phyloP scores from a whole-genome alignment of 2,797 vertebrate genomes.

The Pantherophis vulpinus region DNA sequence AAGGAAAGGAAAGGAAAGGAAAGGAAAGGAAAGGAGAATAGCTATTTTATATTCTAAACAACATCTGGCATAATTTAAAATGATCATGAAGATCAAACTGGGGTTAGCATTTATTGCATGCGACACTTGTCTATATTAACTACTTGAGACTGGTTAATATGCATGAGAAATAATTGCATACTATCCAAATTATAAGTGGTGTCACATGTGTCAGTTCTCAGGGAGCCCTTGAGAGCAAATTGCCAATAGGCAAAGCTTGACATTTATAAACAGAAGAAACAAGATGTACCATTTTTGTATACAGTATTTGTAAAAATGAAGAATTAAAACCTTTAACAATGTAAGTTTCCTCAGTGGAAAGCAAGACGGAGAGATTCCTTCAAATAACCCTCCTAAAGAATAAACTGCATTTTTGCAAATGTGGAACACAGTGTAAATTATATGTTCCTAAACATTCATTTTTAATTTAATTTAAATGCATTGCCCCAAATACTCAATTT shows the following conservation, averaged over 20 bases:
- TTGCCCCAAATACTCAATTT: not conserved
- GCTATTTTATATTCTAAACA: not conserved
- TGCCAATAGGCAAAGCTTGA: not conserved
- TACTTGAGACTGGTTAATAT: not conserved
- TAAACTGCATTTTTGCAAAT: not conserved
- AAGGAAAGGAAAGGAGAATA: not conserved
- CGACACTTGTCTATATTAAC: not conserved
- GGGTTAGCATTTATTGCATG: not conserved
- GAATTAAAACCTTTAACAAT: not conserved
- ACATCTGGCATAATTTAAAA: not conserved
- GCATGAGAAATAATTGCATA: not conserved
- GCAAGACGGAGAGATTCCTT: not conserved
- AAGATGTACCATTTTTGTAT: not conserved
- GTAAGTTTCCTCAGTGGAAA: not conserved
- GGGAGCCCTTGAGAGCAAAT: not conserved
- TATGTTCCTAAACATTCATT: not conserved
- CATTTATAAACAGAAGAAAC: not conserved
- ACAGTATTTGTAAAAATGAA: not conserved
- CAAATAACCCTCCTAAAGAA: not conserved
- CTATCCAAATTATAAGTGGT: not conserved
- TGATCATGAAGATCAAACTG: not conserved
- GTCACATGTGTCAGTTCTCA: not conserved
- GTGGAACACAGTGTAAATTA: not conserved
- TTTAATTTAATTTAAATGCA: not conserved
- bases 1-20: not conserved